Conservation (phyloP, 1,140 invertebrate genomes). For the Drosophila nebulosa region DNA sequence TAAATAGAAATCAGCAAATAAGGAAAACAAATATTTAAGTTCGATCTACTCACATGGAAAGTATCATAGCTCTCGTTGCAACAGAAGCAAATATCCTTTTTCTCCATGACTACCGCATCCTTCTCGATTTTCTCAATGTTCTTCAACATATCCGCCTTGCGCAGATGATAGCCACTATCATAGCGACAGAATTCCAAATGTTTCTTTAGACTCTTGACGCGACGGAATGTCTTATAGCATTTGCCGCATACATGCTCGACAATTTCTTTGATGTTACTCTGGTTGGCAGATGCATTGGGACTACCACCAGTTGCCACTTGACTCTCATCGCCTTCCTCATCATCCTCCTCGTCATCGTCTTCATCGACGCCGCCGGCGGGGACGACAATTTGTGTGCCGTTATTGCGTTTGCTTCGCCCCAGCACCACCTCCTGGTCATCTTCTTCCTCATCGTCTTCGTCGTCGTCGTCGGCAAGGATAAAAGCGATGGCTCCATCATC, state of each 20-base stretch:
- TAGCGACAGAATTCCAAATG: constrained; percentile 76
- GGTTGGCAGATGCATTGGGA: constrained; percentile 5
- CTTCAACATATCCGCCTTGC: constrained; percentile 75
- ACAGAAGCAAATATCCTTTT: constrained; percentile 77
- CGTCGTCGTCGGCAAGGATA: constrained; percentile 60
- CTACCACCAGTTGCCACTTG: not conserved
- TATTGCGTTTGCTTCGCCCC: constrained; percentile 1
- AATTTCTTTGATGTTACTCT: constrained; percentile 57
- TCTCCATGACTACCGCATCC: constrained; percentile 72
- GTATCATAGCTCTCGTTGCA: constrained; percentile 78
- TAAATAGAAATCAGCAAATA: not conserved
- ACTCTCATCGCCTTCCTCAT: constrained; percentile 43
- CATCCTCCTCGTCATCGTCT: constrained; percentile 30
- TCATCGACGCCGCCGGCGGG: constrained; percentile 31
- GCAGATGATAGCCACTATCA: constrained; percentile 72
- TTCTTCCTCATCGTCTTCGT: constrained; percentile 43
- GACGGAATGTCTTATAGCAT: constrained; percentile 75
- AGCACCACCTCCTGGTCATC: not conserved
- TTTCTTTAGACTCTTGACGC: constrained; percentile 70
- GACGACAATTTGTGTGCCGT: constrained; percentile 50
- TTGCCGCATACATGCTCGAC: constrained; percentile 80
- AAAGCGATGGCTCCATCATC: constrained; percentile 69
- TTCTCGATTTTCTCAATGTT: constrained; percentile 80
- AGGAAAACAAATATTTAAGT: not conserved
- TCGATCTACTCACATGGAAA: constrained; percentile 60